Conservation (phyloP, 2,113 vertebrate genomes). For the Coreoperca whiteheadi region DNA sequence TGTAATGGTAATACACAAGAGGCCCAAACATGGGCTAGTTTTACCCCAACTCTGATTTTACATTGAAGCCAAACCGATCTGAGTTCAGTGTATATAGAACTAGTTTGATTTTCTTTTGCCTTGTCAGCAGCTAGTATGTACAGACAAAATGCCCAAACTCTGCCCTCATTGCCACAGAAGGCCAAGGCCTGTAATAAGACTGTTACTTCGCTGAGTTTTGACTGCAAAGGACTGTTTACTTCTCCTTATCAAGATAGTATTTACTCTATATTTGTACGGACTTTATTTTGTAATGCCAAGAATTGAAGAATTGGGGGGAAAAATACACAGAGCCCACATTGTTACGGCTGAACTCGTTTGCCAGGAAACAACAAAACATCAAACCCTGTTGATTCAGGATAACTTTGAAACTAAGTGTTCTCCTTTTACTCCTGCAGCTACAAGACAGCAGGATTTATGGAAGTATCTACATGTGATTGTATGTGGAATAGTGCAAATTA, state of each 20-base stretch:
- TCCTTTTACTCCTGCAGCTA: slow-evolving; percentile 57
- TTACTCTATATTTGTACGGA: slow-evolving; percentile 78
- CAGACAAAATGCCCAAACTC: slow-evolving; percentile 57
- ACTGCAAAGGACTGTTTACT: slow-evolving; percentile 77
- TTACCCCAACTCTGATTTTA: slow-evolving; percentile 40
- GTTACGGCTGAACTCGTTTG: slow-evolving; percentile 52
- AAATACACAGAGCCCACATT: slow-evolving; percentile 34
- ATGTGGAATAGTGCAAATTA: slow-evolving; percentile 63
- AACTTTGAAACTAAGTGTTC: slow-evolving; percentile 44
- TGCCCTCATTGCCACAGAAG: slow-evolving; percentile 49
- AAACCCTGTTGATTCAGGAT: slow-evolving; percentile 56
- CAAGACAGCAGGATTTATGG: slow-evolving; percentile 57
- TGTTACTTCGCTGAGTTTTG: slow-evolving; percentile 80
- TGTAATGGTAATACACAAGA: slow-evolving; percentile 6
- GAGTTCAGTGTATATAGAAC: slow-evolving; percentile 45
- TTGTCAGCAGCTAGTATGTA: slow-evolving; percentile 60
- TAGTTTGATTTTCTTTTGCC: slow-evolving; percentile 46
- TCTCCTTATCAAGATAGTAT: slow-evolving; percentile 68
- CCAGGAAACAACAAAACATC: slow-evolving; percentile 38
- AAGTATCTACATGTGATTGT: slow-evolving; percentile 65
- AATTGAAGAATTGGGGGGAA: slow-evolving; percentile 41
- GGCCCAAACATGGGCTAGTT: slow-evolving; percentile 33
- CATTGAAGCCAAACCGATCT: slow-evolving; percentile 40
- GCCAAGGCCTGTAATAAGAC: slow-evolving; percentile 76
- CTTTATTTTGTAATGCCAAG: slow-evolving; percentile 73